phyloP scores from a whole-genome alignment of 2,113 vertebrate genomes.

The Haliaeetus leucogaster region DNA sequence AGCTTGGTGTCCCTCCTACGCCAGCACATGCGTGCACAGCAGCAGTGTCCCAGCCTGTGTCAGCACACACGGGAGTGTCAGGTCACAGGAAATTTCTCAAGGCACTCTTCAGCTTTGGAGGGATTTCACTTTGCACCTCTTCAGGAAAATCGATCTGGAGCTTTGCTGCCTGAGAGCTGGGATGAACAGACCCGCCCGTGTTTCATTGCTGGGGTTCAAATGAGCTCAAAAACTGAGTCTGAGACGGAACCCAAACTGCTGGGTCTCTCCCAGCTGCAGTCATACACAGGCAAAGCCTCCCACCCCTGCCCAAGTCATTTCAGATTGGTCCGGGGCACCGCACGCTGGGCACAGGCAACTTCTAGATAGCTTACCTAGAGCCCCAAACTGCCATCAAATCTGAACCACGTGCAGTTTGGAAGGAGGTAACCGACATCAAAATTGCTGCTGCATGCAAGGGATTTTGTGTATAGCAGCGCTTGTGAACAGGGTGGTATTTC shows the following conservation, averaged over 20 bases:
- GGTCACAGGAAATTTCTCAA: not conserved
- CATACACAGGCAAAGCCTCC: not conserved
- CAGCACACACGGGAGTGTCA: not conserved
- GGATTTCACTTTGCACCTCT: not conserved
- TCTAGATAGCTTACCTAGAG: not conserved
- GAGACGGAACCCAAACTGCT: not conserved
- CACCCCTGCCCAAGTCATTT: not conserved
- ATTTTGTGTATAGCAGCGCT: not conserved
- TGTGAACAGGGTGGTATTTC: not conserved
- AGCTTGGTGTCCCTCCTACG: not conserved
- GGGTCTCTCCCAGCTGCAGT: not conserved
- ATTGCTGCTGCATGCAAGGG: not conserved
- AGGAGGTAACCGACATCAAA: not conserved
- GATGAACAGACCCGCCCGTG: not conserved
- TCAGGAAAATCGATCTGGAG: not conserved
- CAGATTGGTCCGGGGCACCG: not conserved
- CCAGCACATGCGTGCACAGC: fast-evolving
- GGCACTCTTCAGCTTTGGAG: not conserved
- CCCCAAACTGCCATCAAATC: not conserved
- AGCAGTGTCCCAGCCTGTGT: not conserved
- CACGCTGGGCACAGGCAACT: not conserved
- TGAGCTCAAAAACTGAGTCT: not conserved
- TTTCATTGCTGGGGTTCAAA: not conserved
- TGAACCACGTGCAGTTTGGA: not conserved
- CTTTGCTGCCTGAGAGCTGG: not conserved